Evolutionary conservation across 2,113 vertebrate genomes (phyloP), one percentile per base, ranked within the genome.

Genomic region (Brienomyrus brachyistius): DNA sequence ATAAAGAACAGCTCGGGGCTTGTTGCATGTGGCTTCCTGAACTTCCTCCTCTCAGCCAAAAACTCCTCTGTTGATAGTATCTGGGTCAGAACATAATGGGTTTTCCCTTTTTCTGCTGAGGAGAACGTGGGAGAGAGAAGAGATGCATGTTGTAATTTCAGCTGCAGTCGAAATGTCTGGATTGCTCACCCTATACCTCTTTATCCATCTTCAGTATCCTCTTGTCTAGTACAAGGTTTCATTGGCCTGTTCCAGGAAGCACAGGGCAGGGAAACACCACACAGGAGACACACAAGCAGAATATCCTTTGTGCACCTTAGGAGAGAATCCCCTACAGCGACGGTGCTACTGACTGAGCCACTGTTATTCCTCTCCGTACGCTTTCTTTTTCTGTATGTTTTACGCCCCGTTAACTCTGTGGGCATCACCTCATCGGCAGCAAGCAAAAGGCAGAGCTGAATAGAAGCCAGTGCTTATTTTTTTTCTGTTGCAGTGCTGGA

Each of bases 401-500:
- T 40, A 40, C 31, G 9, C 4, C n/a, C 9, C n/a, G 8, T 66
- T 66, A 66, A 9, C 59, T 3, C 21, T 23, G 21, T 62, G 56
- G 56, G 23, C 8, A 62, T n/a, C 56, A 1, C 59, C 23, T n/a
- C 59, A n/a, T 56, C 52, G 21, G 15, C 0, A 4, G 51, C 3
- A 4, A 52, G 51, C 51, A 31, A 3, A 52, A 52, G 19, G 54
- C 56, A 2, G 35, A 77, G 31, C 74, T 80, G 27, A 19, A 17
- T 35, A 80, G 31, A 80, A 15, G 4, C 31, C 1, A 5, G 13
- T 0, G 74, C 17, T 80, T 2, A 40, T 91, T 94, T 94, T 88
- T 11, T 17, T 54, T 54, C 15, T 48, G 5, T 56, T 48, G 21
- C 91, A 99, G 98, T 99, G 93, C 95, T 97, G 92, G 94, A 98